Conservation (phyloP, 2,113 vertebrate species). For the Ciconia stormi region DNA sequence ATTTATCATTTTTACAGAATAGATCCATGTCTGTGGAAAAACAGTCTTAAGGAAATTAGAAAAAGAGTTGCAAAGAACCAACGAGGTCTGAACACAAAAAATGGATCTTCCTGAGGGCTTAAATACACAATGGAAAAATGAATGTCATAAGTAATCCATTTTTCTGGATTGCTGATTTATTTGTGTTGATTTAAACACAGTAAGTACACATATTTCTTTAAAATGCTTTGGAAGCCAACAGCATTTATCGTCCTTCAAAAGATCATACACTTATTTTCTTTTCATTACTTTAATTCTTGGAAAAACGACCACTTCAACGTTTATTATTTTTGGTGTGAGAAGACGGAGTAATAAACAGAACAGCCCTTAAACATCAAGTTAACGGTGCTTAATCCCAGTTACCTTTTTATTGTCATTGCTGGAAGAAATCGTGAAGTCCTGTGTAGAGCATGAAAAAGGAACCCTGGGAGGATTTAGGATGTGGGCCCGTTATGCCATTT, state of each 20-base stretch:
- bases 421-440: not conserved
- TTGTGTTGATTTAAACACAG: slow-evolving; percentile 31
- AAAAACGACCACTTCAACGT: not conserved
- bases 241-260: not conserved
- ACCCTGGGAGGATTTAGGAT: not conserved
- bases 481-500: not conserved
- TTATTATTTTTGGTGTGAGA: not conserved
- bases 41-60: slow-evolving; percentile 52
- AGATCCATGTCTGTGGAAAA: slow-evolving; percentile 27
- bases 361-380: not conserved
- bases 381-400: not conserved
- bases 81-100: slow-evolving; percentile 22
- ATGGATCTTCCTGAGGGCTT: slow-evolving; percentile 28
- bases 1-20: slow-evolving; percentile 73
- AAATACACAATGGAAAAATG: slow-evolving; percentile 60
- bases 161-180: slow-evolving; percentile 44
- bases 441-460: not conserved
- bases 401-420: not conserved
- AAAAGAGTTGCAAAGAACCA: slow-evolving; percentile 30
- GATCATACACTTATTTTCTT: not conserved
- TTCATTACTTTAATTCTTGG: not conserved
- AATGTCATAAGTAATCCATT: slow-evolving; percentile 27
- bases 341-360: not conserved
- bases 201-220: slow-evolving; percentile 38
- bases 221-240: slow-evolving; percentile 13